Conservation (phyloP, 2,113 vertebrate genomes). For the Rhizomys pruinosus region DNA sequence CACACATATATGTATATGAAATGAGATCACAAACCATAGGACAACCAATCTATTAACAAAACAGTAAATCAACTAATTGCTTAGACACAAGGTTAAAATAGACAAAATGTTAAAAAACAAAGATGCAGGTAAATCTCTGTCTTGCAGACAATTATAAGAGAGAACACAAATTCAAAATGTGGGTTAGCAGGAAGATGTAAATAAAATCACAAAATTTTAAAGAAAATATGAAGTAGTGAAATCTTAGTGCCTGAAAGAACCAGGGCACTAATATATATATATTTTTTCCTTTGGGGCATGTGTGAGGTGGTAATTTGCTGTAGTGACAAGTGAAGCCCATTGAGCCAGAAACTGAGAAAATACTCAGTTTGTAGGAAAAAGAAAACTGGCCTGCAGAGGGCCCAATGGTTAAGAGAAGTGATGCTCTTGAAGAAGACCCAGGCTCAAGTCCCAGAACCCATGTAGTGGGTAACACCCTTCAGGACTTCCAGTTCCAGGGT, state of each 20-base stretch:
- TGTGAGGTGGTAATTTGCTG: not conserved
- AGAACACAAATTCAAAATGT: not conserved
- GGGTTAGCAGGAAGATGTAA: not conserved
- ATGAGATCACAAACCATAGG: not conserved
- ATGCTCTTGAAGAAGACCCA: too few species aligned
- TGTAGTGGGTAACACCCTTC: too few species aligned
- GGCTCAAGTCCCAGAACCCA: too few species aligned
- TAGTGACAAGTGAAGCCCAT: not conserved
- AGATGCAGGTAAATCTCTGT: not conserved
- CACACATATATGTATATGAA: not conserved
- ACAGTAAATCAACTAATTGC: constrained; percentile 10
- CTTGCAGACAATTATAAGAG: not conserved
- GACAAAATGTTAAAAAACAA: not conserved
- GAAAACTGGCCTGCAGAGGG: not conserved
- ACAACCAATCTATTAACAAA: not conserved
- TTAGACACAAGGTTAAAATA: constrained; percentile 8
- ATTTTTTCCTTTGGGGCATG: not conserved
- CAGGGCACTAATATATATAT: not conserved
- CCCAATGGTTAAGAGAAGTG: too few species aligned
- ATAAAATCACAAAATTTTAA: not conserved
- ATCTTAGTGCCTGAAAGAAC: not conserved
- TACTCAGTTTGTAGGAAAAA: not conserved
- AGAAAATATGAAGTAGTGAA: not conserved
- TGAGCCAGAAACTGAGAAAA: not conserved
- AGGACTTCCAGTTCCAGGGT: too few species aligned